Conservation (phyloP, 1,140 invertebrate genomes). For the Leptinotarsa undecemlineata region DNA sequence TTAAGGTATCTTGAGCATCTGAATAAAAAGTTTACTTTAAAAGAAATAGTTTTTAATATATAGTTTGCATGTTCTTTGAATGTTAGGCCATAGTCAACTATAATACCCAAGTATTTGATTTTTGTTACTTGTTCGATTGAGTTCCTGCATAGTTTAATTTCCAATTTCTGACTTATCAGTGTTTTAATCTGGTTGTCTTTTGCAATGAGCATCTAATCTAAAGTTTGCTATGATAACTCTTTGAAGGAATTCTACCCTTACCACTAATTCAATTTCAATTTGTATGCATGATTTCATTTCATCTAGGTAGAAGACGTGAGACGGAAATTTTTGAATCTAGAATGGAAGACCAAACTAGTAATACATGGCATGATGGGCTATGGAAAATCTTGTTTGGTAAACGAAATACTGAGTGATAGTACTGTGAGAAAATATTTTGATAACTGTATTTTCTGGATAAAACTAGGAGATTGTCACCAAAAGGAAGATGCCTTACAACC, state of each 20-base stretch:
- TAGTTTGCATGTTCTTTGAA: no score
- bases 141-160: no score
- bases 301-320: constrained; percentile 31
- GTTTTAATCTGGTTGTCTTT: no score
- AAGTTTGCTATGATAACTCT: not conserved
- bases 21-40: no score
- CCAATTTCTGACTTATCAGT: no score
- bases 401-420: constrained; percentile 35
- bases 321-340: constrained; percentile 22
- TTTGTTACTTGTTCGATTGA: no score
- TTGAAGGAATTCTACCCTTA: not conserved
- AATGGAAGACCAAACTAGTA: constrained; percentile 28
- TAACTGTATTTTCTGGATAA: constrained; percentile 37
- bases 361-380: constrained; percentile 39
- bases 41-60: no score
- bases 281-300: constrained; percentile 9
- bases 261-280: not conserved
- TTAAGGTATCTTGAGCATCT: no score
- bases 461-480: constrained; percentile 34
- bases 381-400: constrained; percentile 40
- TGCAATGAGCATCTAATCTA: no score
- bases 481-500: constrained; percentile 26
- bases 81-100: no score
- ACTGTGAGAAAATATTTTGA: constrained; percentile 30
- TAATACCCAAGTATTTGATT: no score